phyloP scores from a whole-genome alignment of 2,797 vertebrate genomes.

The Triplophysa yarkandensis region DNA sequence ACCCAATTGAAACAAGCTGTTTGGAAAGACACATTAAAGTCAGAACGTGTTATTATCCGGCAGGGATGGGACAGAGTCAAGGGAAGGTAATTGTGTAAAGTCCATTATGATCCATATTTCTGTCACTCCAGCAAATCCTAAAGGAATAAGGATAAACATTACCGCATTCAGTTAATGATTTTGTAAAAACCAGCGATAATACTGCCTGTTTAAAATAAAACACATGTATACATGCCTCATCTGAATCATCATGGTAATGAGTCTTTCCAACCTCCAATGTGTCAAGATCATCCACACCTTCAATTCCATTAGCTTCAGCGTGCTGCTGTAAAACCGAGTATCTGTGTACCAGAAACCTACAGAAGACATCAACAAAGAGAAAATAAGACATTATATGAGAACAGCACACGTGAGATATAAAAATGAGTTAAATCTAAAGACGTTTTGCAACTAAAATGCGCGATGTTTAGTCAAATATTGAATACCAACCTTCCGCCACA shows the following conservation, averaged over 20 bases:
- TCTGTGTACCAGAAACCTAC: conserved; percentile 91
- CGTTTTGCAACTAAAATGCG: neutral
- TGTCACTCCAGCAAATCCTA: conserved; percentile 52
- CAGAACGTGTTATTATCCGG: conserved; percentile 3
- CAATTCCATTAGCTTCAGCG: conserved; percentile 79
- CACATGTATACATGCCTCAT: conserved; percentile 79
- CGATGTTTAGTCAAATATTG: neutral
- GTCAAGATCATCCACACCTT: conserved; percentile 79
- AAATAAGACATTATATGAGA: neutral
- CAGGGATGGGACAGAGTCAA: neutral
- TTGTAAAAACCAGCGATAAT: neutral
- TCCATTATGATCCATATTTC: neutral
- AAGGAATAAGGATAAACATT: conserved; percentile 3
- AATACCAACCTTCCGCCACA: conserved; percentile 89
- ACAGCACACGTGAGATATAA: too few species aligned
- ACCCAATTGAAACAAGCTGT: neutral
- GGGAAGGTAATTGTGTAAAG: conserved; percentile 25
- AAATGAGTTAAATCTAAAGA: neutral
- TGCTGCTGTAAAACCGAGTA: conserved; percentile 91
- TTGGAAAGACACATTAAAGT: neutral
- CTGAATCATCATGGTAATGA: conserved; percentile 90
- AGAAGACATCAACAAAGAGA: neutral
- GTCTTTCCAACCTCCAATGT: conserved; percentile 72
- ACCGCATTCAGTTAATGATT: neutral
- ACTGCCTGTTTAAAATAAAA: neutral